Percentiles rank a stretch among this genome's conserved stretches.
Conservation (phyloP, 2,888 invertebrate genomes). For the Zaprionus bogoriensis region DNA sequence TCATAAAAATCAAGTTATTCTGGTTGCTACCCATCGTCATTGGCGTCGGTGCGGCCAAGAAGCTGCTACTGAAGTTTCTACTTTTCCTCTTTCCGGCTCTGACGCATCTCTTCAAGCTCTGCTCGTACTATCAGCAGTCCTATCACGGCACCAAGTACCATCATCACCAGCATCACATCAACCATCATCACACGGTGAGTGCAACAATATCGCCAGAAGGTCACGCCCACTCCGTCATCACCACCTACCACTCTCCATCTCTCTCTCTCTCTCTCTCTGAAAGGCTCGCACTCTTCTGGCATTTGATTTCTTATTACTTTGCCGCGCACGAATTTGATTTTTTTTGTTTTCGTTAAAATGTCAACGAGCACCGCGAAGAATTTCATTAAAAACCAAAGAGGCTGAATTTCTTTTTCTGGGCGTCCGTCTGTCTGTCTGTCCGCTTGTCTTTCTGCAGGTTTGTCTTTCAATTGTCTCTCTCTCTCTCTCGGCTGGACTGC, state of each 20-base stretch:
- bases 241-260: not conserved
- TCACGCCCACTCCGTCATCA: not conserved
- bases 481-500: not conserved
- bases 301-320: constrained; percentile 20
- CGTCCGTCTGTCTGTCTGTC: not conserved
- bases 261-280: not conserved
- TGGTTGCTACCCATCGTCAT: constrained; percentile 91
- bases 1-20: constrained; percentile 90
- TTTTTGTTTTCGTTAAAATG: constrained; percentile 15
- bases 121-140: constrained; percentile 90
- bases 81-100: constrained; percentile 92
- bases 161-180: constrained; percentile 91
- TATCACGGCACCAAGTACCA: constrained; percentile 90
- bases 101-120: constrained; percentile 92
- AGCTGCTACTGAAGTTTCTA: constrained; percentile 90
- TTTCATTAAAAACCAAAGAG: constrained; percentile 44
- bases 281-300: not conserved
- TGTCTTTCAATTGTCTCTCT: not conserved
- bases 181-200: constrained; percentile 88
- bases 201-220: not conserved
- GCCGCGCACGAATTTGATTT: constrained; percentile 15
- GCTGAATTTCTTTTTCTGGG: constrained; percentile 31
- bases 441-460: not conserved
- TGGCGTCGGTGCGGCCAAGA: constrained; percentile 92
- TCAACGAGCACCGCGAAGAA: constrained; percentile 38